Evolutionary conservation across 2,888 invertebrate species (phyloP).

Genomic region (Meteorus colon): DNA sequence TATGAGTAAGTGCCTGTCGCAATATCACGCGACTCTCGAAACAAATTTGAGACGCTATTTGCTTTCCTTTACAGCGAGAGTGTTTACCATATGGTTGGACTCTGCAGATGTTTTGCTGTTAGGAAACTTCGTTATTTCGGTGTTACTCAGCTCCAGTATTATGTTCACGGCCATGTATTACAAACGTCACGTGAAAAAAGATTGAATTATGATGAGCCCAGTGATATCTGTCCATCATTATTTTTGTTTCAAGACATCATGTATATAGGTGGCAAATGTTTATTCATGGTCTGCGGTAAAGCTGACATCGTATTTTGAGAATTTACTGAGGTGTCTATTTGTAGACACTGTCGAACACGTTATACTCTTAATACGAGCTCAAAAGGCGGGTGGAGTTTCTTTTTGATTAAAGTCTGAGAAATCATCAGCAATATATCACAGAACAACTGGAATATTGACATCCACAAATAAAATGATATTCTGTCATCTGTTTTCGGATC

Average conservation of each 20-base stretch:
- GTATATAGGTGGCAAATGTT: neutral
- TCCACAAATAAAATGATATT: too few species aligned
- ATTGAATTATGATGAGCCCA: conserved; percentile 51
- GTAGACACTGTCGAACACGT: neutral
- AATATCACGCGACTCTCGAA: neutral
- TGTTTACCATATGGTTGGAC: conserved; percentile 87
- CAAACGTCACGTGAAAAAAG: conserved; percentile 72
- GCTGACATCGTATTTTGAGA: conserved; percentile 2
- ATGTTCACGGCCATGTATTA: conserved; percentile 82
- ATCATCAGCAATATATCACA: neutral
- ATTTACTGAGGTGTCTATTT: neutral
- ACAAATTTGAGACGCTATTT: neutral
- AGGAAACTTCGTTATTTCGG: conserved; percentile 83
- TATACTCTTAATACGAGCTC: too few species aligned
- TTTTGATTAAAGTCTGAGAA: too few species aligned
- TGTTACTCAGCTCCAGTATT: conserved; percentile 81
- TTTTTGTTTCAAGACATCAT: neutral
- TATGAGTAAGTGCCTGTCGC: conserved; percentile 78
- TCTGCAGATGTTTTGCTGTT: conserved; percentile 84
- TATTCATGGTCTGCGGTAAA: neutral
- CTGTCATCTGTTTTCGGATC: too few species aligned
- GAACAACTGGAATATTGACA: too few species aligned
- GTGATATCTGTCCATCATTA: neutral
- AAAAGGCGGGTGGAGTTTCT: too few species aligned
- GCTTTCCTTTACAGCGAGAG: conserved; percentile 78